phyloP scores from a whole-genome alignment of 2,113 vertebrate species.

The Catharus bicknelli region DNA sequence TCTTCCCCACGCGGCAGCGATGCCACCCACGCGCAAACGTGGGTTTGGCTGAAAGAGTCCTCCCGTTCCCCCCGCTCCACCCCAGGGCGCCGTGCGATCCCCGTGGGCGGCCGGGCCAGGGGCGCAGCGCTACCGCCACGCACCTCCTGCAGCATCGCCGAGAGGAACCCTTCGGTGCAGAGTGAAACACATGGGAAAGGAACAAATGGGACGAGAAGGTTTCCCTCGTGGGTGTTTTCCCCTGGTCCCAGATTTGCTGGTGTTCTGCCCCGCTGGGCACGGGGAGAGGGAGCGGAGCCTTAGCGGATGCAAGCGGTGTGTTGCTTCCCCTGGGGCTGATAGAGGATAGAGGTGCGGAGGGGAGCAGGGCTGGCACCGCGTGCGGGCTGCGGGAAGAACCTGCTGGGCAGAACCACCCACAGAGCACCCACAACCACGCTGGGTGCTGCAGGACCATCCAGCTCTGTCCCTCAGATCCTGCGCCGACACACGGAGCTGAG shows the following conservation, averaged over 20 bases:
- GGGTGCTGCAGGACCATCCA: not conserved
- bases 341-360: rapidly evolving
- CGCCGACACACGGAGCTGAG: rapidly evolving
- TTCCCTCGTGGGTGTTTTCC: not conserved
- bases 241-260: not conserved
- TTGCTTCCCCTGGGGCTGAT: not conserved
- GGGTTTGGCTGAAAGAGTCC: not conserved
- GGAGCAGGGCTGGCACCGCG: not conserved
- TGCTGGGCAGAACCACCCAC: not conserved
- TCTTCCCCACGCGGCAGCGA: not conserved
- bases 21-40: not conserved
- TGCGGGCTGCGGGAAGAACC: not conserved
- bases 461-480: not conserved
- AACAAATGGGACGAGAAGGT: not conserved
- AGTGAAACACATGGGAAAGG: not conserved
- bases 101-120: not conserved
- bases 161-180: not conserved
- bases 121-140: not conserved
- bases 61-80: not conserved
- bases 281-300: not conserved
- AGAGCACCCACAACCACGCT: not conserved
- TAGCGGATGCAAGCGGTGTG: not conserved
- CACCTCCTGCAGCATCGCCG: not conserved
- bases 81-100: not conserved
- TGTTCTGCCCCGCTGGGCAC: not conserved